Evolutionary conservation across 2,888 invertebrate genomes (phyloP).

Genomic region (Thymelicus lineola): DNA sequence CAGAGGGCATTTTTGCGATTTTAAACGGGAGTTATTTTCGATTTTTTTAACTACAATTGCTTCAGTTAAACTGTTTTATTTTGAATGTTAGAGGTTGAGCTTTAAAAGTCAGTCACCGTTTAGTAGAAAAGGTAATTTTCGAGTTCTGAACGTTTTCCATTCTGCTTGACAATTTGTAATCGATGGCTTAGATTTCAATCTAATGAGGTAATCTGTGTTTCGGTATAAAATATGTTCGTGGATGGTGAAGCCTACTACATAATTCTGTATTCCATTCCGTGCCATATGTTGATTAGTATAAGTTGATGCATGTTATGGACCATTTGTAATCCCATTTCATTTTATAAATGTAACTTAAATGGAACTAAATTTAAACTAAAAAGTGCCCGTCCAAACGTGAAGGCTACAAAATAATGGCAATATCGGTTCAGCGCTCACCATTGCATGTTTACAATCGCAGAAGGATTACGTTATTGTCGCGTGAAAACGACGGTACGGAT

Average conservation of each 20-base stretch:
- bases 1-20: constrained; percentile 36
- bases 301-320: no score
- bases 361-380: no score
- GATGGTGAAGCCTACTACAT: no score
- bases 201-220: no score
- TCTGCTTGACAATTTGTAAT: not conserved
- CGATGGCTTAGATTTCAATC: no score
- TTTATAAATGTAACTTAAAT: no score
- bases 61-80: constrained; percentile 13
- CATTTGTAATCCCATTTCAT: no score
- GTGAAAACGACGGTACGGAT: constrained; percentile 56
- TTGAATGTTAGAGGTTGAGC: not conserved
- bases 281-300: no score
- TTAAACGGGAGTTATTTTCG: constrained; percentile 38
- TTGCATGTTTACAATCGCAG: constrained; percentile 66
- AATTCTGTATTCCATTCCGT: no score
- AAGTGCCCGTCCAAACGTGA: no score
- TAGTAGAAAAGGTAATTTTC: not conserved
- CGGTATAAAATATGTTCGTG: no score
- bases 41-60: constrained; percentile 24
- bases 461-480: constrained; percentile 71
- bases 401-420: constrained; percentile 20
- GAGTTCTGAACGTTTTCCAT: not conserved
- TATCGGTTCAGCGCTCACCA: constrained; percentile 52
- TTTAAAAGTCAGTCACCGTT: not conserved